A percentile compares a stretch with the other conserved stretches of the same genome.
Evolutionary conservation across 1,140 invertebrate genomes (phyloP).

Genomic region (Sycophila sp.): DNA sequence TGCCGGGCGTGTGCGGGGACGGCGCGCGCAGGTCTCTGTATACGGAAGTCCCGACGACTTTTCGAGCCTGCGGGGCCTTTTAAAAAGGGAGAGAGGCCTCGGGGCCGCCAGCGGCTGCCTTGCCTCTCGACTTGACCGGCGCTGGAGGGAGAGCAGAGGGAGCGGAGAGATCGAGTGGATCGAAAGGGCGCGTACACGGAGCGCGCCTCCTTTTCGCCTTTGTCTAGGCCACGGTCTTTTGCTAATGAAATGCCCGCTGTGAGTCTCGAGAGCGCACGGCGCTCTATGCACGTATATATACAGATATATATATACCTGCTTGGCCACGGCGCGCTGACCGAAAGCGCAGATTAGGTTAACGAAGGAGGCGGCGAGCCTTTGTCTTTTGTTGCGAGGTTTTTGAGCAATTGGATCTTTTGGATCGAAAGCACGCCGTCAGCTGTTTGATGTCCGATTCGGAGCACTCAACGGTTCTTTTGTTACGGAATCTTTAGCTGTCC

Average conservation of each 20-base stretch:
- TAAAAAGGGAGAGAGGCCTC: slow-evolving; percentile 10
- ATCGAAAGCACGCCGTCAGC: too few relatives aligned
- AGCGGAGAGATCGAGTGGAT: neutral
- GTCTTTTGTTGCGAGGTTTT: slow-evolving; percentile 11
- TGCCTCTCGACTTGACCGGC: slow-evolving; percentile 32
- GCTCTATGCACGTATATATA: neutral
- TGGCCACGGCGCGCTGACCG: neutral
- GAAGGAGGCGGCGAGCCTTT: slow-evolving; percentile 14
- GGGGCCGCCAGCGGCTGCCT: neutral
- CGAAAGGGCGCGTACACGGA: neutral
- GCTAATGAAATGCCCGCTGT: slow-evolving; percentile 34
- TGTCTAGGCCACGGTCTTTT: slow-evolving; percentile 24
- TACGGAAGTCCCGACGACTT: slow-evolving; percentile 11
- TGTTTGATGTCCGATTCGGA: too few relatives aligned
- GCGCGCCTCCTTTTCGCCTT: slow-evolving; percentile 13
- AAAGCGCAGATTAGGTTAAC: slow-evolving; percentile 29
- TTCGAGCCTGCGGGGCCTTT: slow-evolving; percentile 22
- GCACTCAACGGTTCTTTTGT: too few relatives aligned
- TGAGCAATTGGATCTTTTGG: too few relatives aligned
- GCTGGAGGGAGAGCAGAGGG: neutral
- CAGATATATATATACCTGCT: neutral
- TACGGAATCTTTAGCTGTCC: too few relatives aligned
- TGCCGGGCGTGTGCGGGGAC: neutral
- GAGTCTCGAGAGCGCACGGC: neutral
- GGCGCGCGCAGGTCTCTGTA: too few relatives aligned